phyloP scores from a whole-genome alignment of 2,888 invertebrate species.

The Anthrax anthrax region DNA sequence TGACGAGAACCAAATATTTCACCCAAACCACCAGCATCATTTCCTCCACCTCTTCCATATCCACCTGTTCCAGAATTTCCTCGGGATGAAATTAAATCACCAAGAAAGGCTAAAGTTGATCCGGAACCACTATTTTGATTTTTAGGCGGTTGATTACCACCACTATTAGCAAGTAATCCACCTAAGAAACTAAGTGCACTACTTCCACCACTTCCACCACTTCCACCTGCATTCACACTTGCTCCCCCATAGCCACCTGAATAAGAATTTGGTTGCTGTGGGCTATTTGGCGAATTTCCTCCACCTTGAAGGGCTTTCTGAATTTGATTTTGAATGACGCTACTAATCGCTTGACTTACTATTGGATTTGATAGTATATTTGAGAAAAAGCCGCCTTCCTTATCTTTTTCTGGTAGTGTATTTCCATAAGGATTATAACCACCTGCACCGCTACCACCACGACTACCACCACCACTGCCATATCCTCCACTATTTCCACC shows the following conservation, averaged over 20 bases:
- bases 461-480: conserved; percentile 22
- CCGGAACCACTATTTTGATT: conserved; percentile 4
- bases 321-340: conserved; percentile 31
- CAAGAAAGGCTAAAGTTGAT: conserved; percentile 5
- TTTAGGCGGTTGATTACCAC: neutral
- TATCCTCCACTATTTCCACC: conserved; percentile 15
- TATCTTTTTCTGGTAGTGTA: neutral
- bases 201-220: conserved; percentile 10
- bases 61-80: neutral
- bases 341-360: conserved; percentile 30
- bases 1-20: conserved; percentile 28
- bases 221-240: conserved; percentile 13
- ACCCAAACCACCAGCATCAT: conserved; percentile 17
- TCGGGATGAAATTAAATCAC: conserved; percentile 2
- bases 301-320: conserved; percentile 29
- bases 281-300: conserved; percentile 2
- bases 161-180: conserved; percentile 2
- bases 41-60: conserved; percentile 12
- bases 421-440: neutral
- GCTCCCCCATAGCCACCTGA: conserved; percentile 25
- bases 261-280: conserved; percentile 14
- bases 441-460: conserved; percentile 2
- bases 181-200: conserved; percentile 14
- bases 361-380: conserved; percentile 30
- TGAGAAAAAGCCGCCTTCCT: conserved; percentile 26